Percentiles rank a stretch among this genome's conserved stretches.
phyloP scores from a whole-genome alignment of 2,888 invertebrate genomes.

The Netelia virgata region DNA sequence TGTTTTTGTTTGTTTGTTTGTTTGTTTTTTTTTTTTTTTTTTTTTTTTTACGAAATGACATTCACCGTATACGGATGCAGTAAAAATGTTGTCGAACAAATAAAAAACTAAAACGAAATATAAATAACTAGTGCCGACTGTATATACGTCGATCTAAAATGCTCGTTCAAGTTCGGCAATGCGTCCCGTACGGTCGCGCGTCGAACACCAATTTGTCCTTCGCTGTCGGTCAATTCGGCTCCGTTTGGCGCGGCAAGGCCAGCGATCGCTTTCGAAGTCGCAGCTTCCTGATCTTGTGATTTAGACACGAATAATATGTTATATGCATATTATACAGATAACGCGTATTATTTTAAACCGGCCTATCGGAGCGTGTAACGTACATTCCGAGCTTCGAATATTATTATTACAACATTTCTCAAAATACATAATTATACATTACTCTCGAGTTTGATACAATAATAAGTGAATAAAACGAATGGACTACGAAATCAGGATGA shows the following conservation, averaged over 20 bases:
- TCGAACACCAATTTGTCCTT: conserved; percentile 42
- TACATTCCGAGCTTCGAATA: too few species aligned
- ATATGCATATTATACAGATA: not conserved
- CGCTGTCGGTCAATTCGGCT: conserved; percentile 55
- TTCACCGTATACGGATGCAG: not conserved
- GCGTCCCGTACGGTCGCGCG: conserved; percentile 16
- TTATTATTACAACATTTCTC: too few species aligned
- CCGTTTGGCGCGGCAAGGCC: conserved; percentile 54
- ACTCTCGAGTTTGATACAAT: too few species aligned
- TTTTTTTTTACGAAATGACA: not conserved
- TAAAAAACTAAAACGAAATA: conserved; percentile 5
- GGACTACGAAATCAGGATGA: too few species aligned
- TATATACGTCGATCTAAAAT: not conserved
- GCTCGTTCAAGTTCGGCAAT: conserved; percentile 18
- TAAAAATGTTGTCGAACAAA: too few species aligned
- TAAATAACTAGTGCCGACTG: not conserved
- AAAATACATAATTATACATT: too few species aligned
- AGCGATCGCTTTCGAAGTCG: conserved; percentile 17
- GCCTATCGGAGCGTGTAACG: too few species aligned
- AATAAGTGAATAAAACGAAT: too few species aligned
- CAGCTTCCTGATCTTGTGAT: conserved; percentile 52
- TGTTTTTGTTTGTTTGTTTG: too few species aligned
- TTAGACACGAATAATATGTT: conserved; percentile 22
- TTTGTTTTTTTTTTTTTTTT: too few species aligned
- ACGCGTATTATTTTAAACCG: not conserved